phyloP scores from a whole-genome alignment of 2,888 invertebrate genomes.

The Germaria angustata region DNA sequence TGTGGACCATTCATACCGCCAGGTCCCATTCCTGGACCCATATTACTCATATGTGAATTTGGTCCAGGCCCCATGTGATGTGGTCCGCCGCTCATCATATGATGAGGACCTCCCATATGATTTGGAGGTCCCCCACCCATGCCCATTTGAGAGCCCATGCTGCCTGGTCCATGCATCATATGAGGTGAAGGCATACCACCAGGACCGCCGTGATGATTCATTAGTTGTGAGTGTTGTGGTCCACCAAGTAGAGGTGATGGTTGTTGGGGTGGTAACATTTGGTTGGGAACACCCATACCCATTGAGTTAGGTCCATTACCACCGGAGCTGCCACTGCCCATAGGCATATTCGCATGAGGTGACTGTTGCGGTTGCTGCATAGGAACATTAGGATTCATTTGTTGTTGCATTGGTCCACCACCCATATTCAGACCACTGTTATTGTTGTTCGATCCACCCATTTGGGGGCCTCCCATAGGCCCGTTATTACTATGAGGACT shows the following conservation, averaged over 20 bases:
- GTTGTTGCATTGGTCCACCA: conserved; percentile 74
- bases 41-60: conserved; percentile 68
- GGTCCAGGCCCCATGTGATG: conserved; percentile 66
- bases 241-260: conserved; percentile 74
- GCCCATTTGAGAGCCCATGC: conserved; percentile 75
- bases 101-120: conserved; percentile 73
- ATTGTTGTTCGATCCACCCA: conserved; percentile 66
- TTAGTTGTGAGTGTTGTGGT: conserved; percentile 74
- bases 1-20: conserved; percentile 64
- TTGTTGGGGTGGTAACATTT: conserved; percentile 77
- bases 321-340: conserved; percentile 69
- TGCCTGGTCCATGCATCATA: conserved; percentile 74
- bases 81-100: conserved; percentile 67
- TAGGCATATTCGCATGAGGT: conserved; percentile 70
- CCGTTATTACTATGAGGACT: conserved; percentile 73
- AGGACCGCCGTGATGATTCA: conserved; percentile 75
- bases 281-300: conserved; percentile 71
- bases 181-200: conserved; percentile 76
- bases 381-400: conserved; percentile 80
- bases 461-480: conserved; percentile 70
- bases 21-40: conserved; percentile 54
- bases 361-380: conserved; percentile 75
- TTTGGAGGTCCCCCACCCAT: conserved; percentile 69
- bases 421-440: conserved; percentile 69
- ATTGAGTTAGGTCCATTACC: conserved; percentile 76